A percentile compares a stretch with the other conserved stretches of the same genome.
Evolutionary conservation across 2,888 invertebrate species (phyloP).

Genomic region (Tillus elongatus): DNA sequence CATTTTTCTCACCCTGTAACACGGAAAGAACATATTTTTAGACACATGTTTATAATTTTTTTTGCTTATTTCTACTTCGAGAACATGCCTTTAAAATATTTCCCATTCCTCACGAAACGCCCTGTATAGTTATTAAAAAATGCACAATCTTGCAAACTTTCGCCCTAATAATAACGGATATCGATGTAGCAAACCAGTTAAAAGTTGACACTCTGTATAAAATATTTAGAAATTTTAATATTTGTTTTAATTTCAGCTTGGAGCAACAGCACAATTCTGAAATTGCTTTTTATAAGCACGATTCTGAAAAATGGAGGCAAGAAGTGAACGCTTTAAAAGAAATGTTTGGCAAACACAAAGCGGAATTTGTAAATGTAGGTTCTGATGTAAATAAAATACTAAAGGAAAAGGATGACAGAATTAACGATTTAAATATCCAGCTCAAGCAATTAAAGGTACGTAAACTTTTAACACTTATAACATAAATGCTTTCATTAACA

Average conservation of each 20-base stretch:
- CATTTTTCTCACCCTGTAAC: too few species aligned
- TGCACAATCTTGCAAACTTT: not conserved
- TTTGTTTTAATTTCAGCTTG: slow-evolving; percentile 36
- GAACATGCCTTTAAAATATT: too few species aligned
- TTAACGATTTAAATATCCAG: slow-evolving; percentile 40
- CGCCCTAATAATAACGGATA: not conserved
- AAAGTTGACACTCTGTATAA: not conserved
- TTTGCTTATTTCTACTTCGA: too few species aligned
- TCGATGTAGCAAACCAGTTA: not conserved
- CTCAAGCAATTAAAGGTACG: slow-evolving; percentile 39
- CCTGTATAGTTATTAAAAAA: too few species aligned
- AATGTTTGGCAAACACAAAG: slow-evolving; percentile 39
- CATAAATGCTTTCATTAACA: slow-evolving; percentile 7
- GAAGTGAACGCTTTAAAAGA: slow-evolving; percentile 44
- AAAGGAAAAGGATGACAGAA: slow-evolving; percentile 42
- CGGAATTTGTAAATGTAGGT: slow-evolving; percentile 35
- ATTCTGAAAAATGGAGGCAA: slow-evolving; percentile 53
- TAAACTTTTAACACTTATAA: too few species aligned
- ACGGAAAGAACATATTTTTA: too few species aligned
- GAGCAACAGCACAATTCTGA: slow-evolving; percentile 56
- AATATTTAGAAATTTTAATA: not conserved
- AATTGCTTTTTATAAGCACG: slow-evolving; percentile 54
- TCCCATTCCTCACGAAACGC: too few species aligned
- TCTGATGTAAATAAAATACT: slow-evolving; percentile 37
- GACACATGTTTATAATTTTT: too few species aligned